phyloP scores from a whole-genome alignment of 2,888 invertebrate genomes.

The Ypsolopha sequella region DNA sequence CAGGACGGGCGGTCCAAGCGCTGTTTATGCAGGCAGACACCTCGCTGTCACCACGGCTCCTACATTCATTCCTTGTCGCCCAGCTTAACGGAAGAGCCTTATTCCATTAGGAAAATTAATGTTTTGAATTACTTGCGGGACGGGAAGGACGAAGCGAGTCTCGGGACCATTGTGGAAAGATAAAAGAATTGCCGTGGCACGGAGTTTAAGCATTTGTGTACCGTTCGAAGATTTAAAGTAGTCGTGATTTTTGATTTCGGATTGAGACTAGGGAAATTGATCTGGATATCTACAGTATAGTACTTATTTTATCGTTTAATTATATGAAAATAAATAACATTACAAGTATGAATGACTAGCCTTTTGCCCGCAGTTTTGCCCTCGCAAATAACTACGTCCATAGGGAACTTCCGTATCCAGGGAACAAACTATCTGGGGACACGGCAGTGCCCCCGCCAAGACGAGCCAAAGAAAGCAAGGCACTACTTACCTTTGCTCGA shows the following conservation, averaged over 20 bases:
- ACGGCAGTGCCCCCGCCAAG: no score
- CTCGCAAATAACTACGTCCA: no score
- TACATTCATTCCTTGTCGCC: conserved; percentile 36
- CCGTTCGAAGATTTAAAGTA: neutral
- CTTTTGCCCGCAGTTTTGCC: no score
- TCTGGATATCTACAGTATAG: no score
- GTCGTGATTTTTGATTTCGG: neutral
- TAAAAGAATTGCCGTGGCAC: neutral
- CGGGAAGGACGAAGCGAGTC: conserved; percentile 9
- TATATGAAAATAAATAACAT: no score
- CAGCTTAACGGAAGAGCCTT: conserved; percentile 48
- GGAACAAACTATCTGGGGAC: no score
- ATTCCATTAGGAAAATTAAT: conserved; percentile 71
- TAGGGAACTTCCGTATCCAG: no score
- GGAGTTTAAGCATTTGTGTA: neutral
- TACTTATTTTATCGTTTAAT: no score
- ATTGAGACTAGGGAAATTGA: no score
- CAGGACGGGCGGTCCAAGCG: conserved; percentile 12
- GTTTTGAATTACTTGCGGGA: conserved; percentile 58
- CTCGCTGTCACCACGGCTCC: conserved; percentile 17
- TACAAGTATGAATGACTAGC: no score
- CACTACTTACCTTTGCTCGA: no score
- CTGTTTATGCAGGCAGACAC: conserved; percentile 56
- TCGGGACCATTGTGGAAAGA: neutral
- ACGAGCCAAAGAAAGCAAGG: no score